Evolutionary conservation across 2,888 invertebrate genomes (phyloP).

Genomic region (Tipula lateralis): DNA sequence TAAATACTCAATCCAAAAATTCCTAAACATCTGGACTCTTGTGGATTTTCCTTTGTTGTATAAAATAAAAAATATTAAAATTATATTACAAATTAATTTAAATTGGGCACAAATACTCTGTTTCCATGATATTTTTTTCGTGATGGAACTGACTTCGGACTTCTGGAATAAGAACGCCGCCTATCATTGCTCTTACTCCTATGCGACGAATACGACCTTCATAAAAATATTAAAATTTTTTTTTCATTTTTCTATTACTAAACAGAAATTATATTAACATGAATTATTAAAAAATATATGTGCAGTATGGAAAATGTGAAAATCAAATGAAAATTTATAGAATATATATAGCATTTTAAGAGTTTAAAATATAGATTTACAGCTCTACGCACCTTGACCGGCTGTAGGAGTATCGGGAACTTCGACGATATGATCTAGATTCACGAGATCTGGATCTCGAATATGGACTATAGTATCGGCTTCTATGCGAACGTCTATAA

Average conservation of each 20-base stretch:
- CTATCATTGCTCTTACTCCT: slow-evolving; percentile 57
- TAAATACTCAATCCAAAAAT: slow-evolving; percentile 91
- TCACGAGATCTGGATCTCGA: not conserved
- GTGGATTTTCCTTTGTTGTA: slow-evolving; percentile 57
- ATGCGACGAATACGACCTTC: slow-evolving; percentile 55
- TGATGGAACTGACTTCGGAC: slow-evolving; percentile 70
- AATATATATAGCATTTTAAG: not conserved
- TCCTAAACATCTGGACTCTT: slow-evolving; percentile 84
- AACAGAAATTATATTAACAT: not conserved
- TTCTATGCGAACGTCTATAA: not conserved
- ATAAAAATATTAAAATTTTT: slow-evolving; percentile 28
- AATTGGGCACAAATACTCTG: slow-evolving; percentile 3
- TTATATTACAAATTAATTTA: not conserved
- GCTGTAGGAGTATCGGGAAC: not conserved
- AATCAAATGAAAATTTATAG: not conserved
- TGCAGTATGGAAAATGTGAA: not conserved
- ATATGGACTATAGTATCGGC: not conserved
- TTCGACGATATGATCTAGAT: not conserved
- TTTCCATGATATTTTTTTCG: slow-evolving; percentile 59
- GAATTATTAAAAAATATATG: not conserved
- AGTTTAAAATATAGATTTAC: not conserved
- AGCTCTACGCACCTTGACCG: not conserved
- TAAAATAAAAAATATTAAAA: not conserved
- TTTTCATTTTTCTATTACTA: slow-evolving; percentile 25
- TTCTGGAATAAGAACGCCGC: slow-evolving; percentile 64